A percentile compares a stretch with the other conserved stretches of the same genome.
These are phyloP conservation scores for Eristalinus sepulchralis DNA, from an alignment of 2,888 invertebrate species.

Conservation along the genomic window DNA sequence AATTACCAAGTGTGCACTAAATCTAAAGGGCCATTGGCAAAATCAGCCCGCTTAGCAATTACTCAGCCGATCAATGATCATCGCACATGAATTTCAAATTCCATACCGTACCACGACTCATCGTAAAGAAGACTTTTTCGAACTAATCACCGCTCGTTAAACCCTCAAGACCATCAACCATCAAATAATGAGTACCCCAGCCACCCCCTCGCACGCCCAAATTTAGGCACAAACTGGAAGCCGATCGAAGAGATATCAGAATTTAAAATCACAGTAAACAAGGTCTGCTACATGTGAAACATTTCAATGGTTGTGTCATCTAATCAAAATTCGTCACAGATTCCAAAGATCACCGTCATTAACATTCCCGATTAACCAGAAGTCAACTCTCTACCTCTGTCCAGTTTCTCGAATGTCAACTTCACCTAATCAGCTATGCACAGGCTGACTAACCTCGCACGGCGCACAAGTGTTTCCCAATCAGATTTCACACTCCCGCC, in stretches of 20 bases:
- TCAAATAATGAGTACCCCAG: neutral
- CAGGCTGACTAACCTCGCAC: slow-evolving; percentile 36
- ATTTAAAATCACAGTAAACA: neutral
- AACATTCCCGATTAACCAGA: neutral
- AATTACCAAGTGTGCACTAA: neutral
- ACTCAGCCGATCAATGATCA: neutral
- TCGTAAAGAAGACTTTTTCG: neutral
- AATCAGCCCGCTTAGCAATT: neutral
- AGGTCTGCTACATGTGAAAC: neutral
- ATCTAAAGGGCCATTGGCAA: neutral
- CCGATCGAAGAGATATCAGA: neutral
- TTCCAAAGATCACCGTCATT: neutral
- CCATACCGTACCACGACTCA: neutral
- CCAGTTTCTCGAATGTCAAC: neutral
- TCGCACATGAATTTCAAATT: neutral
- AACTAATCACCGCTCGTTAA: neutral
- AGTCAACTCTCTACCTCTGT: neutral
- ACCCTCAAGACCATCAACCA: neutral
- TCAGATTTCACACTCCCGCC: slow-evolving; percentile 16
- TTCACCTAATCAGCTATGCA: slow-evolving; percentile 15
- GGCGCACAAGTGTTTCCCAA: slow-evolving; percentile 6
- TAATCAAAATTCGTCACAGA: neutral
- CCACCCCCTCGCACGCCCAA: no score
- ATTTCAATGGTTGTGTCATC: neutral
- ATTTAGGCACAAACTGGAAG: neutral